phyloP scores from a whole-genome alignment of 2,113 vertebrate genomes.

The Chaetorhynchus papuensis region DNA sequence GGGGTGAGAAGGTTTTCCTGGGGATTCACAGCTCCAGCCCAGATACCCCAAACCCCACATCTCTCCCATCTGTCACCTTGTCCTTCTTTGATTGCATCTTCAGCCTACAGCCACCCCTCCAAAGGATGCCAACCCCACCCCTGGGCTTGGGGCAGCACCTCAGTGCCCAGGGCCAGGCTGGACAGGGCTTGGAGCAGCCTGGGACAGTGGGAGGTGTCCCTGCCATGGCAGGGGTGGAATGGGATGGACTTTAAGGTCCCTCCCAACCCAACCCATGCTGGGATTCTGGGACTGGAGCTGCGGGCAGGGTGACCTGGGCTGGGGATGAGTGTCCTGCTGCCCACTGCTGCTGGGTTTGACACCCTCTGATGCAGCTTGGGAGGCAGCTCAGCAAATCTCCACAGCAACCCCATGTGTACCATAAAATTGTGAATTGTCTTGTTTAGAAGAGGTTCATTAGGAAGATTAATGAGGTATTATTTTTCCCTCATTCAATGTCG shows the following conservation, averaged over 20 bases:
- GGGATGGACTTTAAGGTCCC: rapidly evolving
- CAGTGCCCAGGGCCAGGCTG: background rate
- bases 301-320: background rate
- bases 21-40: rapidly evolving
- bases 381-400: conserved; percentile 11
- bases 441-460: conserved; percentile 42
- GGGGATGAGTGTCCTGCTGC: background rate
- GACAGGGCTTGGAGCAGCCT: background rate
- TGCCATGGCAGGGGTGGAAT: background rate
- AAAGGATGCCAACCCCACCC: rapidly evolving
- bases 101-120: rapidly evolving
- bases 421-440: conserved; percentile 4
- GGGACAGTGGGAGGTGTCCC: background rate
- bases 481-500: background rate
- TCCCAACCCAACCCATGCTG: rapidly evolving
- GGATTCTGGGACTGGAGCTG: background rate
- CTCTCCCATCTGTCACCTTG: rapidly evolving
- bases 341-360: rapidly evolving
- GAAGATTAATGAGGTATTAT: conserved; percentile 34
- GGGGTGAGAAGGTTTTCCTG: background rate
- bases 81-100: background rate
- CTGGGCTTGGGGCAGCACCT: background rate
- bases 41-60: rapidly evolving
- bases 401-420: background rate
- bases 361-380: background rate